Evolutionary conservation across 2,888 invertebrate species (phyloP).

Genomic region (Hypsopygia costalis): DNA sequence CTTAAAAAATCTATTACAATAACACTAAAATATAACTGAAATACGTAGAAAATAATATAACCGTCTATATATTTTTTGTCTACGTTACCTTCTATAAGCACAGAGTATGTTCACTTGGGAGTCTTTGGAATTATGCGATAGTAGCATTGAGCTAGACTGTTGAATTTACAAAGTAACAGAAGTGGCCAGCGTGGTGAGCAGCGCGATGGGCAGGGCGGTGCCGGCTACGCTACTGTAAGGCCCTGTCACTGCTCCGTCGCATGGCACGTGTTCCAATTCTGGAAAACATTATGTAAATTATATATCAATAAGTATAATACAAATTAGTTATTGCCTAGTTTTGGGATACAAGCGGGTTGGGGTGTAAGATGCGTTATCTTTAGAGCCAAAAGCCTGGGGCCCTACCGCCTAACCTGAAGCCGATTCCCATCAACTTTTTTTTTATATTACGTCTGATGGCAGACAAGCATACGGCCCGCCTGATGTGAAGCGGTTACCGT

Average conservation of each 20-base stretch:
- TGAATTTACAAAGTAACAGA: conserved; percentile 61
- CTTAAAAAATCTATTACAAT: conserved; percentile 20
- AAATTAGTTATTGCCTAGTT: no score
- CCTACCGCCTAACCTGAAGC: no score
- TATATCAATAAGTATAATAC: no score
- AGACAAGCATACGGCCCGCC: no score
- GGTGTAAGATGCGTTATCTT: no score
- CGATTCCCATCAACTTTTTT: no score
- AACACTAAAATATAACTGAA: conserved; percentile 11
- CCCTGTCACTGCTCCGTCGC: conserved; percentile 73
- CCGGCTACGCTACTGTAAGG: conserved; percentile 74
- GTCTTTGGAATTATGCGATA: conserved; percentile 3
- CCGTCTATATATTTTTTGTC: conserved; percentile 7
- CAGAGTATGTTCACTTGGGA: conserved; percentile 7
- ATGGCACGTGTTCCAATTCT: conserved; percentile 71
- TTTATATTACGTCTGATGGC: no score
- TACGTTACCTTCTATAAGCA: conserved; percentile 7
- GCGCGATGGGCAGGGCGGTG: conserved; percentile 58
- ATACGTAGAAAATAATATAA: conserved; percentile 9
- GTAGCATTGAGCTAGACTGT: conserved; percentile 10
- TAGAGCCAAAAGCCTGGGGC: no score
- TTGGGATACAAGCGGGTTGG: no score
- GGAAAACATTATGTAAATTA: no score
- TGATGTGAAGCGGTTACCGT: no score
- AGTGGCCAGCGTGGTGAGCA: conserved; percentile 66